Percentiles rank a stretch among this genome's conserved stretches.
phyloP scores from a whole-genome alignment of 2,888 invertebrate genomes.

The Hypomecis punctinalis region DNA sequence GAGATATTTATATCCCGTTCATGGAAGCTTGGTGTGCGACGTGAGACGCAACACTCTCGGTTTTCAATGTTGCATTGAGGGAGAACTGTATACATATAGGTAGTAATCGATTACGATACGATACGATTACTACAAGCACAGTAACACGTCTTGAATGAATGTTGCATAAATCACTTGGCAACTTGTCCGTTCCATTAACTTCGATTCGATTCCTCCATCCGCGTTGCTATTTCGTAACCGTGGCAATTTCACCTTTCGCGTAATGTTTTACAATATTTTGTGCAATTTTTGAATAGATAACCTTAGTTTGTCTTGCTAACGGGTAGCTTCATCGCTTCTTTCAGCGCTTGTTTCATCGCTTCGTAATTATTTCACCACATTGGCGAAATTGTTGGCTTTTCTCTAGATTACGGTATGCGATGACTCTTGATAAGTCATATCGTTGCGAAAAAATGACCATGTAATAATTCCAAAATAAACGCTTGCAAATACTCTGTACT shows the following conservation, averaged over 20 bases:
- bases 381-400: constrained; percentile 28
- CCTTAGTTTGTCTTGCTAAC: not conserved
- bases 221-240: constrained; percentile 48
- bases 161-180: constrained; percentile 49
- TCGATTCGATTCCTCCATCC: constrained; percentile 51
- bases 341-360: not conserved
- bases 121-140: constrained; percentile 43
- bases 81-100: not conserved
- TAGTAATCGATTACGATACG: constrained; percentile 40
- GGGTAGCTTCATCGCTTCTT: not conserved
- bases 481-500: too few species aligned
- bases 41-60: too few species aligned
- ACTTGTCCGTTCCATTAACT: constrained; percentile 51
- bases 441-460: constrained; percentile 3
- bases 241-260: constrained; percentile 35
- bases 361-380: constrained; percentile 21
- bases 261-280: constrained; percentile 29
- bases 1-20: too few species aligned
- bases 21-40: too few species aligned
- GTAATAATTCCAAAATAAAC: not conserved
- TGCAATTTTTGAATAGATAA: constrained; percentile 21
- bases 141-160: constrained; percentile 50
- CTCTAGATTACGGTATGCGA: constrained; percentile 19
- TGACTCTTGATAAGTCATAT: constrained; percentile 18
- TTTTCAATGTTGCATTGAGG: not conserved